These are phyloP conservation scores for Cryptocephalus primarius DNA, from an alignment of 2,888 invertebrate genomes.

Conservation along the genomic window DNA sequence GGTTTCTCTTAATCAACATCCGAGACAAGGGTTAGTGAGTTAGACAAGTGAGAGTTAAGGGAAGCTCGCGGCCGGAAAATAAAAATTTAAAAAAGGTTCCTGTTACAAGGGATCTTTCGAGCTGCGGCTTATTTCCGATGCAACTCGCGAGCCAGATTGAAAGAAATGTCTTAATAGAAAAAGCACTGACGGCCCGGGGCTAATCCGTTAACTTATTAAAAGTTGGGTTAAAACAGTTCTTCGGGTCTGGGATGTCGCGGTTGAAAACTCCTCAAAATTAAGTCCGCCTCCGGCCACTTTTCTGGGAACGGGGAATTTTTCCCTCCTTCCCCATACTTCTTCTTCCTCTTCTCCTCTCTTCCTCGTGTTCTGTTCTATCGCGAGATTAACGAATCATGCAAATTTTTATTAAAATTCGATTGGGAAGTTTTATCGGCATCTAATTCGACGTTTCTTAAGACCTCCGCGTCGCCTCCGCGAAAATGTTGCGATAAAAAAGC, in stretches of 20 bases:
- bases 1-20: not conserved
- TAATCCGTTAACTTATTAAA: slow-evolving; percentile 39
- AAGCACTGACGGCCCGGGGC: slow-evolving; percentile 31
- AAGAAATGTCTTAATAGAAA: slow-evolving; percentile 32
- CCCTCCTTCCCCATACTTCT: slow-evolving; percentile 15
- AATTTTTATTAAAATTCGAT: slow-evolving; percentile 36
- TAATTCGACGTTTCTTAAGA: not conserved
- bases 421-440: slow-evolving; percentile 25
- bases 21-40: not conserved
- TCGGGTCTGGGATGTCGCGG: slow-evolving; percentile 4
- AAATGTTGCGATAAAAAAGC: not conserved
- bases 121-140: slow-evolving; percentile 6
- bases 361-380: not conserved
- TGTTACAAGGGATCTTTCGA: slow-evolving; percentile 3
- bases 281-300: slow-evolving; percentile 21
- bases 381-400: slow-evolving; percentile 38
- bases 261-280: not conserved
- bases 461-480: not conserved
- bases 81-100: not conserved
- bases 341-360: slow-evolving; percentile 20
- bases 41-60: no score
- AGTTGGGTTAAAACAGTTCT: slow-evolving; percentile 37
- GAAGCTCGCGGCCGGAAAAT: not conserved
- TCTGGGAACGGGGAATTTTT: slow-evolving; percentile 14
- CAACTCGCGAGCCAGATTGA: slow-evolving; percentile 5